A percentile compares a stretch with the other conserved stretches of the same genome.
These are phyloP conservation scores for Centropyge bicolor DNA, from an alignment of 2,797 vertebrate genomes.

Conservation along the genomic window DNA sequence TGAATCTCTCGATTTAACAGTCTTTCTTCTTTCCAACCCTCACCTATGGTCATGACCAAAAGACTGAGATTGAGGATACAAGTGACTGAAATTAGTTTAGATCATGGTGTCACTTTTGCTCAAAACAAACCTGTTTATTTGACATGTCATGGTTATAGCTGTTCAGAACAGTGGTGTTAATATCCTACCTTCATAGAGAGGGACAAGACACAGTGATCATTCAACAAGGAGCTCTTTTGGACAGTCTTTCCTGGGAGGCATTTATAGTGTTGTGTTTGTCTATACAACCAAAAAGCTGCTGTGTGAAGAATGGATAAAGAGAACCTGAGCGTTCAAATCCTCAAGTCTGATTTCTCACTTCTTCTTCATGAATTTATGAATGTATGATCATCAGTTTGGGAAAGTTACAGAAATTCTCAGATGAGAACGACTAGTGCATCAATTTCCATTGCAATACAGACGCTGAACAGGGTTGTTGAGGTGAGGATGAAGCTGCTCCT, in stretches of 20 bases:
- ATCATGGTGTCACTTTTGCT: not conserved
- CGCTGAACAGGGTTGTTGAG: not conserved
- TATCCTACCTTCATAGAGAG: not conserved
- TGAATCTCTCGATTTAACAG: not conserved
- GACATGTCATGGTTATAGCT: not conserved
- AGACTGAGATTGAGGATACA: not conserved
- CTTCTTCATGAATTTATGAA: not conserved
- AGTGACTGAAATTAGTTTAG: not conserved
- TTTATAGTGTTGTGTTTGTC: not conserved
- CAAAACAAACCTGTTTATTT: not conserved
- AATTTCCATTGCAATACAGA: too few species aligned
- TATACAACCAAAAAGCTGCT: not conserved
- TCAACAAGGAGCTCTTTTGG: not conserved
- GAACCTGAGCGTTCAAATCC: not conserved
- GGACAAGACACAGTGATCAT: not conserved
- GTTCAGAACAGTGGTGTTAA: not conserved
- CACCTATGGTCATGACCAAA: not conserved
- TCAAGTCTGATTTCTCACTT: not conserved
- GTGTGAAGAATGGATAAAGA: not conserved
- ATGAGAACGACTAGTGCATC: too few species aligned
- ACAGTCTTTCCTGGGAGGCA: too few species aligned
- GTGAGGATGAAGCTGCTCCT: not conserved
- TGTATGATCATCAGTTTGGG: not conserved
- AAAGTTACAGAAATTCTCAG: too few species aligned
- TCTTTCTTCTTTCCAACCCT: not conserved